phyloP scores from a whole-genome alignment of 2,797 vertebrate genomes.

The Poecile montanus region DNA sequence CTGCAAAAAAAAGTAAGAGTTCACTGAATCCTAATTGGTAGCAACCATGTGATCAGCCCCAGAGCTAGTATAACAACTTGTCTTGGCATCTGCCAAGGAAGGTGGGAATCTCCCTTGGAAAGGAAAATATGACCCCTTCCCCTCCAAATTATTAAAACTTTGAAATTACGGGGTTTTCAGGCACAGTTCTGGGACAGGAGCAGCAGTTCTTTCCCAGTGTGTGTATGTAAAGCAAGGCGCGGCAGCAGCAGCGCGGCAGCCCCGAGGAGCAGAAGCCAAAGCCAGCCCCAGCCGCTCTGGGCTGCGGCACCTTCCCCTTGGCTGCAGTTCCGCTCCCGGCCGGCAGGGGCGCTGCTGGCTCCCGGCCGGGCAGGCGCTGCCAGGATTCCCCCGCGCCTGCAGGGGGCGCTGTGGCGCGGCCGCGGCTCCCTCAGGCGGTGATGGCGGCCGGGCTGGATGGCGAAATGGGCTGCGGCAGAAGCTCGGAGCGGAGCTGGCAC shows the following conservation, averaged over 20 bases:
- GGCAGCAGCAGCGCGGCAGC: background rate
- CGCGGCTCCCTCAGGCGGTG: background rate
- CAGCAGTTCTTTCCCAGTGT: background rate
- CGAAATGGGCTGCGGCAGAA: background rate
- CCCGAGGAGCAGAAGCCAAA: background rate
- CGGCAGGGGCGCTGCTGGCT: too few species aligned
- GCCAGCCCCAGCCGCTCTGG: too few species aligned
- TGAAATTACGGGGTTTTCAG: background rate
- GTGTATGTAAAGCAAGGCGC: too few species aligned
- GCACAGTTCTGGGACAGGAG: too few species aligned
- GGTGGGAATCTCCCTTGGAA: background rate
- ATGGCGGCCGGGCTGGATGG: background rate
- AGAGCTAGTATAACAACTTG: background rate
- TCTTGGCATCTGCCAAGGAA: background rate
- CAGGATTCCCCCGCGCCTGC: background rate
- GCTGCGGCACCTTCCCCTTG: too few species aligned
- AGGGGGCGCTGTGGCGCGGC: background rate
- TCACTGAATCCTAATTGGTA: background rate
- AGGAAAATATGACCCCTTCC: accelerated
- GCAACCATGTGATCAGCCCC: background rate
- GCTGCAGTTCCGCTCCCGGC: too few species aligned
- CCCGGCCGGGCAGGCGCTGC: too few species aligned
- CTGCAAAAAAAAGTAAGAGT: background rate
- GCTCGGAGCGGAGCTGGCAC: background rate
- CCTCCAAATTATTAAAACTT: background rate